These are phyloP conservation scores for Watsonalla binaria DNA, from an alignment of 2,888 invertebrate genomes.

Conservation along the genomic window DNA sequence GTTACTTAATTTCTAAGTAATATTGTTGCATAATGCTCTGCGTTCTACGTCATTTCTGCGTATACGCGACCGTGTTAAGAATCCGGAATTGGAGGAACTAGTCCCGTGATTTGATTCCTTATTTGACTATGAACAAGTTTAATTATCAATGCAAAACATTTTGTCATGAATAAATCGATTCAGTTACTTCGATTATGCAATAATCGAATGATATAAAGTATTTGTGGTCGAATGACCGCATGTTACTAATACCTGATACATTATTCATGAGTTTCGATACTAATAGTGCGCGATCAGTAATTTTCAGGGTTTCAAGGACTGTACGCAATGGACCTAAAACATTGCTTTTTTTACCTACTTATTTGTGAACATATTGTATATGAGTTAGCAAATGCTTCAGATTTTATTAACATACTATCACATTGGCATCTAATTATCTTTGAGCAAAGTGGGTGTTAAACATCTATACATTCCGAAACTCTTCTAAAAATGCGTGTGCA, in stretches of 20 bases:
- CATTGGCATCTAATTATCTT: too few relatives aligned
- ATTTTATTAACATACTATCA: too few relatives aligned
- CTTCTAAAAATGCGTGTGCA: too few relatives aligned
- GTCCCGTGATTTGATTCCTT: not conserved
- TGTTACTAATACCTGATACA: slow-evolving; percentile 16
- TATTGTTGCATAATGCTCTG: not conserved
- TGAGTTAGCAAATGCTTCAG: too few relatives aligned
- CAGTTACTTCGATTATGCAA: not conserved
- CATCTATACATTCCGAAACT: too few relatives aligned
- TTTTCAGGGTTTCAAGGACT: slow-evolving; percentile 31
- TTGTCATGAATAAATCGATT: not conserved
- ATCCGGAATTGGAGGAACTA: not conserved
- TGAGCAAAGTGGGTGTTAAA: too few relatives aligned
- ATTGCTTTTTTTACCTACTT: not conserved
- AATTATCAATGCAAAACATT: not conserved
- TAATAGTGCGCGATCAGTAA: slow-evolving; percentile 8
- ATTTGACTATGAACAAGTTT: not conserved
- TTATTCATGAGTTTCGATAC: slow-evolving; percentile 35
- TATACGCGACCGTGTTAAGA: not conserved
- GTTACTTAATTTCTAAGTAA: not conserved
- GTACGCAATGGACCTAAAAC: not conserved
- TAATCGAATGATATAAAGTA: not conserved
- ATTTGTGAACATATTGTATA: too few relatives aligned
- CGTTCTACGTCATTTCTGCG: not conserved
- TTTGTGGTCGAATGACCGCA: slow-evolving; percentile 14